Evolutionary conservation across 2,113 vertebrate species (phyloP).

Genomic region (Rhea americana): DNA sequence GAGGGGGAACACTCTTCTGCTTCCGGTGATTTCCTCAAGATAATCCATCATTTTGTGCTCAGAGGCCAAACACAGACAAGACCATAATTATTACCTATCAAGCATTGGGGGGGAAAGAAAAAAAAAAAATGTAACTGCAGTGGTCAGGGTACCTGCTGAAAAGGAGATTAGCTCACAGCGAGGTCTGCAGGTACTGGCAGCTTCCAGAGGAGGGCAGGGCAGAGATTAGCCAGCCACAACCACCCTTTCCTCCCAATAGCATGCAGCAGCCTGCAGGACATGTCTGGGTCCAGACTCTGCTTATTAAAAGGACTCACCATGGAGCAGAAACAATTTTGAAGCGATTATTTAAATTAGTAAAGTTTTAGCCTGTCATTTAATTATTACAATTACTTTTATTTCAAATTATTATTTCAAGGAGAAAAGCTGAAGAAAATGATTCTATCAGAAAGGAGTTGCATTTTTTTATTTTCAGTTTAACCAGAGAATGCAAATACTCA

Average conservation of each 20-base stretch:
- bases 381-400: not conserved
- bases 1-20: too few species aligned
- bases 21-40: not conserved
- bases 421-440: not conserved
- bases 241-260: too few species aligned
- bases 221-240: not conserved
- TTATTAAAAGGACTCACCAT: not conserved
- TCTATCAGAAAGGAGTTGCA: not conserved
- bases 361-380: not conserved
- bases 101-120: fast-evolving
- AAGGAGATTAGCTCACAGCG: too few species aligned
- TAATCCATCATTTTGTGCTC: not conserved
- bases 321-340: not conserved
- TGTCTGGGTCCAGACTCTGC: not conserved
- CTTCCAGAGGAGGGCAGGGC: not conserved
- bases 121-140: not conserved
- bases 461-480: not conserved
- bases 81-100: too few species aligned
- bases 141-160: not conserved
- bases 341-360: not conserved
- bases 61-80: too few species aligned
- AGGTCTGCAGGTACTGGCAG: fast-evolving
- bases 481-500: not conserved
- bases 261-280: not conserved
- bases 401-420: not conserved